Base-by-base conservation (phyloP, 2,113 vertebrate species). In the Marmota flaviventris region DNA sequence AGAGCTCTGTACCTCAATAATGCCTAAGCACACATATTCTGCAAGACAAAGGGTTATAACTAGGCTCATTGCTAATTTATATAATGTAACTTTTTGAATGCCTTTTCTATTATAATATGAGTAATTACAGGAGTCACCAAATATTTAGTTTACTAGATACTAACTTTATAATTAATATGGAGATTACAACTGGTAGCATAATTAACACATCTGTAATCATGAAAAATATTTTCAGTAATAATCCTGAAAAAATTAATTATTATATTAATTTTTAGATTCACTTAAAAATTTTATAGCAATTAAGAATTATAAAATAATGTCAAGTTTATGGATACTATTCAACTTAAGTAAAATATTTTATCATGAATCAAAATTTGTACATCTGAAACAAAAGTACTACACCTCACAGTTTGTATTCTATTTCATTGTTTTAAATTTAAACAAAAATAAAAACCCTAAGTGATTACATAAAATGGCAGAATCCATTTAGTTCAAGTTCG, bases 271-370 rank as follows among this genome's bases (percentile, higher is more conserved):
- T 65, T 3, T 72, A 11, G 1, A 37, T 82, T 84, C 13, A 91
- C 75, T 88, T 70, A 29, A 84, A 37, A 69, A n/a, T 17, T 70
- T 77, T 77, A 53, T 29, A 69, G 39, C 9, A 89, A 53, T 61
- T 13, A 69, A 85, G 6, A 77, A 85, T 89, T 67, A 53, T 51
- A 77, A 56, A 94, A 75, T 17, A 84, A 42, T 69, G 42, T 39
- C 25, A 87, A 10, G 13, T 61, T 72, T n/a, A 20, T 1, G 83
- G 81, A 17, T 85, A 72, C 27, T 61, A n/a, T 48, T 93, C 29
- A 93, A 93, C 25, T 58, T 53, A 65, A 65, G 37, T 85, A 78
- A 86, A 65, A 79, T 90, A 86, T 94, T 77, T 78, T 79, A 79
- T 24, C n/a, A 0, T 78, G 13, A 89, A 65, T 16, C 65, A 67